Evolutionary conservation across 1,140 invertebrate species (phyloP).

Genomic region (Stenopsyche tienmushanensis): DNA sequence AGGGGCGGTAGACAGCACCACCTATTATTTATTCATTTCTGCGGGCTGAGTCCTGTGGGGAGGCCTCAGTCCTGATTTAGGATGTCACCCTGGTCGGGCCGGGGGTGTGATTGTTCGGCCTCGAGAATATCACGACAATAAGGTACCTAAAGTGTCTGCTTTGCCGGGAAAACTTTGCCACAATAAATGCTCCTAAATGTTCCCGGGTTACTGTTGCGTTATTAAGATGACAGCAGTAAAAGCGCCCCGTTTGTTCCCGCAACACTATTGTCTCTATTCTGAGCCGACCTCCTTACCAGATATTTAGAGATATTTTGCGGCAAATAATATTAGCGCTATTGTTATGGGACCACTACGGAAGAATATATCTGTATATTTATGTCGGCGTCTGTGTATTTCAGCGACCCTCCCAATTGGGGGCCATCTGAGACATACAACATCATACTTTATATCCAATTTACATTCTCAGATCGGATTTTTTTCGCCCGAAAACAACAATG

Average conservation of each 20-base stretch:
- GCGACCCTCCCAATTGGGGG: too few species aligned
- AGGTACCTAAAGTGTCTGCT: not conserved
- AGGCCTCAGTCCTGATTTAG: not conserved
- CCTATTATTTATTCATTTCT: slow-evolving; percentile 2
- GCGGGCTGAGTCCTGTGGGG: not conserved
- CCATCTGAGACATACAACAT: too few species aligned
- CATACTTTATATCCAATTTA: too few species aligned
- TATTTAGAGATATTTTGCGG: too few species aligned
- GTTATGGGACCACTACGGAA: not conserved
- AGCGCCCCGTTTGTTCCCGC: not conserved
- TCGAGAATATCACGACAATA: not conserved
- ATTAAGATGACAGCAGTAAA: slow-evolving; percentile 16
- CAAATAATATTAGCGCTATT: not conserved
- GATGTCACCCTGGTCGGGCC: not conserved
- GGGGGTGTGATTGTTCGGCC: not conserved
- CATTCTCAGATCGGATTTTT: too few species aligned
- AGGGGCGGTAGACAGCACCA: not conserved
- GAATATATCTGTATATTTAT: too few species aligned
- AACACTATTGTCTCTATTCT: slow-evolving; percentile 12
- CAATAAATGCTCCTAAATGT: slow-evolving; percentile 11
- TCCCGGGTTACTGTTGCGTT: slow-evolving; percentile 15
- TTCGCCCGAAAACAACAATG: too few species aligned
- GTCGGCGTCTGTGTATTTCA: too few species aligned
- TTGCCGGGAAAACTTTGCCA: slow-evolving; percentile 7
- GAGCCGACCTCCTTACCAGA: not conserved